phyloP scores from a whole-genome alignment of 2,888 invertebrate species.

The Ectobius pallidus region DNA sequence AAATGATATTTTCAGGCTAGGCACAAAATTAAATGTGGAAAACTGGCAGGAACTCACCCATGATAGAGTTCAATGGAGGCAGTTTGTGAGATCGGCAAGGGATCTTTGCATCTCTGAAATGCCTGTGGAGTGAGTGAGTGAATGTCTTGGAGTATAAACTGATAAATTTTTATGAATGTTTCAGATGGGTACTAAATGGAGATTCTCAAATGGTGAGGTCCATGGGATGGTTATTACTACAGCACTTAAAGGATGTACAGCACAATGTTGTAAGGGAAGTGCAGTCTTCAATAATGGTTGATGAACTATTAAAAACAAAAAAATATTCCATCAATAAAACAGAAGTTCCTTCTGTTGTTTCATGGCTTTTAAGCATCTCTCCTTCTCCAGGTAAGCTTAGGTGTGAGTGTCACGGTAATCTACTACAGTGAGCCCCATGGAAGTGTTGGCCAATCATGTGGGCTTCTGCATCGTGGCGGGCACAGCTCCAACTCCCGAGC shows the following conservation, averaged over 20 bases:
- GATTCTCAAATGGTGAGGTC: not conserved
- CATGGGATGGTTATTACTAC: not conserved
- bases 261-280: not conserved
- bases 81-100: too few species aligned
- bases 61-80: too few species aligned
- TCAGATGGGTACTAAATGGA: not conserved
- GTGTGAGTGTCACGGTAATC: too few species aligned
- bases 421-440: too few species aligned
- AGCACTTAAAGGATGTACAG: not conserved
- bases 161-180: not conserved
- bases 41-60: too few species aligned
- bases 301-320: not conserved
- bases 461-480: too few species aligned
- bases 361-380: not conserved
- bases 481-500: too few species aligned
- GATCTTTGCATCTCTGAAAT: too few species aligned
- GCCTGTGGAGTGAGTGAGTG: too few species aligned
- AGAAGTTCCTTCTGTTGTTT: constrained; percentile 12
- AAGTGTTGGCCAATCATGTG: not conserved
- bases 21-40: too few species aligned
- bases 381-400: not conserved
- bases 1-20: too few species aligned
- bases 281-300: not conserved
- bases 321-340: not conserved
- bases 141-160: too few species aligned